phyloP scores from a whole-genome alignment of 2,797 vertebrate species.

The Danio albolineatus region DNA sequence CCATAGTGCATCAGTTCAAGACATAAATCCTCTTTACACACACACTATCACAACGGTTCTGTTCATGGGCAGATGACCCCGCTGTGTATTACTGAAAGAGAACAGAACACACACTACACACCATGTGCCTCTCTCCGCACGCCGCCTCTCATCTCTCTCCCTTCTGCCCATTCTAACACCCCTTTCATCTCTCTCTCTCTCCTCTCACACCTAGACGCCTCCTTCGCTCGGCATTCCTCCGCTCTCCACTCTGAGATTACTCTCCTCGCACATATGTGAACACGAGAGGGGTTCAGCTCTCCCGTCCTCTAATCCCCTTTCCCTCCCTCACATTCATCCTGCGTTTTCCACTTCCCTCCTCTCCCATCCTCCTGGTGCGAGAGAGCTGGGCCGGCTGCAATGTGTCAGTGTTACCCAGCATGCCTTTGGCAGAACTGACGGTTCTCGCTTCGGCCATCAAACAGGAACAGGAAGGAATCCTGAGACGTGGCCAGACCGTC shows the following conservation, averaged over 20 bases:
- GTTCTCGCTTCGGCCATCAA: constrained; percentile 38
- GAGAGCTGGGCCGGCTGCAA: constrained; percentile 19
- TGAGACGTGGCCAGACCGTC: constrained; percentile 45
- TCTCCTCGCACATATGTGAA: constrained; percentile 47
- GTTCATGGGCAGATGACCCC: constrained; percentile 48
- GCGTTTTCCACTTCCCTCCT: constrained; percentile 17
- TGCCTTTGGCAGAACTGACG: constrained; percentile 44
- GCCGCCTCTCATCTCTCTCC: constrained; percentile 35
- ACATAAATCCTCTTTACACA: constrained; percentile 29
- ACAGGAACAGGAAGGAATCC: constrained; percentile 59
- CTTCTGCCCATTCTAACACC: background rate
- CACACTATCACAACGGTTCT: constrained; percentile 20
- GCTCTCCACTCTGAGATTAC: constrained; percentile 27
- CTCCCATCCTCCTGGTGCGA: constrained; percentile 12
- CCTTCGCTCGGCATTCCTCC: background rate
- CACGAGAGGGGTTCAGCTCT: constrained; percentile 12
- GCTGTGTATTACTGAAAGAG: constrained; percentile 46
- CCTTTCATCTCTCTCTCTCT: constrained; percentile 30
- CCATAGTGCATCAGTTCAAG: background rate
- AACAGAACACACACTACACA: constrained; percentile 47
- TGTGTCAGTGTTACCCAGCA: constrained; percentile 46
- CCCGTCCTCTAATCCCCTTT: constrained; percentile 18
- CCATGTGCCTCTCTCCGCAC: constrained; percentile 54
- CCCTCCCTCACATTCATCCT: constrained; percentile 28
- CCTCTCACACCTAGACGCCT: constrained; percentile 13